Evolutionary conservation across 2,113 vertebrate genomes (phyloP).

Genomic region (Myiopsitta monachus): DNA sequence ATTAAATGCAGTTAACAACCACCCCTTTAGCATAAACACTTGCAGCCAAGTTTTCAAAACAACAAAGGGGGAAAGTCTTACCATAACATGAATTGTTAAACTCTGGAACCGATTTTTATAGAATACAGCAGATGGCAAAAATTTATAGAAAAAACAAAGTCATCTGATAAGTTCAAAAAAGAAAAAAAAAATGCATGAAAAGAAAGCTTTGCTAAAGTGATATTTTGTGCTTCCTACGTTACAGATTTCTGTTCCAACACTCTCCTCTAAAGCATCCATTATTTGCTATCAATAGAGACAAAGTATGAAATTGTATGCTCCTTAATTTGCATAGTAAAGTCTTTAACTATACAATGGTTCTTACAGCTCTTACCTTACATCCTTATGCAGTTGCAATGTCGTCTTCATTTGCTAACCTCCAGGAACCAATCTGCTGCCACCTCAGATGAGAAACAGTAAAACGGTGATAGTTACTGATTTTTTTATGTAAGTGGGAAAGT

Average conservation of each 20-base stretch:
- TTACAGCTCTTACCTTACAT: not conserved
- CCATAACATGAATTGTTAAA: not conserved
- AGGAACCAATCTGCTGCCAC: not conserved
- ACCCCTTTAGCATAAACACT: not conserved
- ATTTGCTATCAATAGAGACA: not conserved
- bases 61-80: not conserved
- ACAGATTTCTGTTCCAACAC: not conserved
- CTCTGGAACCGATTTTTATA: not conserved
- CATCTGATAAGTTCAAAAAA: not conserved
- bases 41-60: not conserved
- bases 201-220: not conserved
- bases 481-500: not conserved
- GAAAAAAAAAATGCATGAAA: not conserved
- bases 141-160: not conserved
- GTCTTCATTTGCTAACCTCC: not conserved
- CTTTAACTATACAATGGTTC: not conserved
- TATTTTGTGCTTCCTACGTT: conserved; percentile 11
- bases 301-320: not conserved
- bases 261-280: not conserved
- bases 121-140: conserved; percentile 11
- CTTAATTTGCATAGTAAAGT: not conserved
- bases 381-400: not conserved
- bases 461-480: not conserved
- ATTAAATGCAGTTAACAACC: not conserved
- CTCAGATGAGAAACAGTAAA: not conserved